Evolutionary conservation across 2,888 invertebrate genomes (phyloP).

Genomic region (Graphium colonna): DNA sequence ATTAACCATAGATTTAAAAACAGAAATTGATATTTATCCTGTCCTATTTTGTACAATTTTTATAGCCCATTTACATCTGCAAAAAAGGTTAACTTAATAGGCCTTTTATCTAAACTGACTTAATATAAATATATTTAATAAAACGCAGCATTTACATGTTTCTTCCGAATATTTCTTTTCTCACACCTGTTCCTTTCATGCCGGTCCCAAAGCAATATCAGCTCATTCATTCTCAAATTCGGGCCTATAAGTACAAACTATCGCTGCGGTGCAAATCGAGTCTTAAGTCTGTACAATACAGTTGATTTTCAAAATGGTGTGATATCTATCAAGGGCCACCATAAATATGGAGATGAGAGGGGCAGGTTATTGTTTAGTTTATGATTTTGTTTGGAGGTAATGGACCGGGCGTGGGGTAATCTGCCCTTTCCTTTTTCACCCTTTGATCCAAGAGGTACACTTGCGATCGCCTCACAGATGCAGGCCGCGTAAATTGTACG

Average conservation of each 20-base stretch:
- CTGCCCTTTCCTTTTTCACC: slow-evolving; percentile 21
- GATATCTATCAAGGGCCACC: slow-evolving; percentile 27
- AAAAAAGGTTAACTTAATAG: too few species aligned
- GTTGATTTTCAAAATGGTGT: background rate
- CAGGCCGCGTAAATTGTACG: too few species aligned
- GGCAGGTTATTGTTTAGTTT: slow-evolving; percentile 46
- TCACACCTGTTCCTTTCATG: background rate
- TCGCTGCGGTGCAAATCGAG: background rate
- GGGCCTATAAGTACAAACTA: background rate
- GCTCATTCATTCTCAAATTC: slow-evolving; percentile 1
- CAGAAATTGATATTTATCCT: too few species aligned
- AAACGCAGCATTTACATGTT: background rate
- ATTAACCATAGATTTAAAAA: too few species aligned
- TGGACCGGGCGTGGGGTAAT: slow-evolving; percentile 41
- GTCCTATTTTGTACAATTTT: too few species aligned
- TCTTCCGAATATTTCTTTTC: background rate
- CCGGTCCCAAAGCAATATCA: background rate
- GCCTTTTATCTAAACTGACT: too few species aligned
- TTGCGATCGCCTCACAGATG: too few species aligned
- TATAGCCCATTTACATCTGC: too few species aligned
- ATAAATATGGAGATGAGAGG: slow-evolving; percentile 48
- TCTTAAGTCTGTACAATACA: background rate
- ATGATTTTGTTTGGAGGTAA: slow-evolving; percentile 46
- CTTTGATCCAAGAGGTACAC: background rate
- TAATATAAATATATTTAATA: too few species aligned